Evolutionary conservation across 2,888 invertebrate genomes (phyloP), one percentile per base, ranked within the genome.

Genomic region (Allophyes oxyacanthae): DNA sequence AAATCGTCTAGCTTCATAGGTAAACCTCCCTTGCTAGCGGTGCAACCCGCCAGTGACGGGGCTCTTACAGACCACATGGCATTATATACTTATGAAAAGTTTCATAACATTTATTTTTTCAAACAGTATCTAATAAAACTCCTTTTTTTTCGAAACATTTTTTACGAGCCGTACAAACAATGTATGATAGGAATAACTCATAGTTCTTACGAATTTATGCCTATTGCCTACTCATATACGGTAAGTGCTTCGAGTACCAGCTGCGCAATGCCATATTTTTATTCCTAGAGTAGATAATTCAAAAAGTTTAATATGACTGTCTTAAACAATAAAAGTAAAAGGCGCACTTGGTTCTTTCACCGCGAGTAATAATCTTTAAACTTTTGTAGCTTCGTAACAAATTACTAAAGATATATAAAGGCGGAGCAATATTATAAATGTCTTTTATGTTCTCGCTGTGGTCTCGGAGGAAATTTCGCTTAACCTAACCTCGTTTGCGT

Each of bases 391-490:
- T 72, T 50, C 42, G 52, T 43, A 36, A 52, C 37, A 51, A 69
- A 52, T 73, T 57, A 56, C 48, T 8, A 15, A 40, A 7, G 36
- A 54, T 42, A 37, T 49, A 56, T 54, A 44, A 68, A 28, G 15
- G 28, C 14, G 26, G 37, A 60, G 42, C 20, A 43, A 59, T 73
- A 57, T 56, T 68, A 64, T 59, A 54, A 70, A 68, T 56, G 43
- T 52, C 48, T 56, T 69, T 58, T 62, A 52, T 49, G 45, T 45
- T 67, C 37, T 55, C 41, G 52, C 20, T 28, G 46, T 13, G 43
- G 72, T 79, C 80, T 77, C 78, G 25, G 15, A 77, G 78, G 77
- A 79, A 79, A 79, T 79, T 67, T 78, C 49, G 50, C 45, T 61
- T 50, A n/a, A 59, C 42, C 50, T 74, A 77, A 76, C 62, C 53